These are phyloP conservation scores for Euplexia lucipara DNA, from an alignment of 2,888 invertebrate species.

Conservation along the genomic window DNA sequence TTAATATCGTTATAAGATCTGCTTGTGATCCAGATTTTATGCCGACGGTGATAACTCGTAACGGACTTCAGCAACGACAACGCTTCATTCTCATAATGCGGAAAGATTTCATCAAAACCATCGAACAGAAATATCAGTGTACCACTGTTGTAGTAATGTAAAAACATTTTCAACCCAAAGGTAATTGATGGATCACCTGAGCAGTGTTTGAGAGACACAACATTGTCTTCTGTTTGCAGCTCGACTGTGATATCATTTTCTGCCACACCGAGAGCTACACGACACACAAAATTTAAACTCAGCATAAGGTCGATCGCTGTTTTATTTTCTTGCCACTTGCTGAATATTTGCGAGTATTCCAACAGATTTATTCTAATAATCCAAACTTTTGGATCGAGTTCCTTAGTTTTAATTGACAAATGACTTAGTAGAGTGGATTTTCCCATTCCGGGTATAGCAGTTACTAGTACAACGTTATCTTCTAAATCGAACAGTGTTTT, in stretches of 20 bases:
- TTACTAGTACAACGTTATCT: slow-evolving; percentile 21
- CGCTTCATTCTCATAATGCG: slow-evolving; percentile 41
- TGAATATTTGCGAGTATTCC: slow-evolving; percentile 35
- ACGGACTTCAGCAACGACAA: slow-evolving; percentile 24
- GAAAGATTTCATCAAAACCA: slow-evolving; percentile 61
- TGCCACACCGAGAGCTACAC: background rate
- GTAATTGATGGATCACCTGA: slow-evolving; percentile 7
- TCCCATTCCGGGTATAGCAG: slow-evolving; percentile 55
- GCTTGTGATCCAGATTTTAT: slow-evolving; percentile 52
- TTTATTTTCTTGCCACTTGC: slow-evolving; percentile 25
- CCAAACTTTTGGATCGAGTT: slow-evolving; percentile 35
- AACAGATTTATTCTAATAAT: slow-evolving; percentile 48
- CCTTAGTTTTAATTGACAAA: slow-evolving; percentile 42
- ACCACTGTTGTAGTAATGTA: slow-evolving; percentile 41
- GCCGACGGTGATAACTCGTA: background rate
- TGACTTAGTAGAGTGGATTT: slow-evolving; percentile 58
- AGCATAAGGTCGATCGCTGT: slow-evolving; percentile 7
- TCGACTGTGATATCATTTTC: background rate
- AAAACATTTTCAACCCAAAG: slow-evolving; percentile 46
- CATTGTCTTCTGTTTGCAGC: slow-evolving; percentile 4
- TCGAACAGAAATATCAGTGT: slow-evolving; percentile 54
- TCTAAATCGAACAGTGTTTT: slow-evolving; percentile 26
- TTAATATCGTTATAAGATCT: slow-evolving; percentile 48
- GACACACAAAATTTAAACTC: slow-evolving; percentile 28
- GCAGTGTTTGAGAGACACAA: slow-evolving; percentile 8